Evolutionary conservation across 2,888 invertebrate genomes (phyloP).

Genomic region (Atethmia centrago): DNA sequence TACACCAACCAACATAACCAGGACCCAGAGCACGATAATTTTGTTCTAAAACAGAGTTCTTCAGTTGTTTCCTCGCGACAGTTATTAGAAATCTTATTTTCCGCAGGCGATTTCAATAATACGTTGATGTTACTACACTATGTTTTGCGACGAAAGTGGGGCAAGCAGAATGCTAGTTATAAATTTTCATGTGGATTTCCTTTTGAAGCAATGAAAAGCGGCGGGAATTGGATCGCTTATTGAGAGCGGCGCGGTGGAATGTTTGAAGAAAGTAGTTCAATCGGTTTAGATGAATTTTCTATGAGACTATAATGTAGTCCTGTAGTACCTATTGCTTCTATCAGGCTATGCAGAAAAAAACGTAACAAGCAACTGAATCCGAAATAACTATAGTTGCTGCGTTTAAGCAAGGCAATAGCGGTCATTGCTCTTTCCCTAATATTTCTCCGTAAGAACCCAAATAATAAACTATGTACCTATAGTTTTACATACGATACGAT

Average conservation of each 20-base stretch:
- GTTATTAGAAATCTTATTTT: slow-evolving; percentile 72
- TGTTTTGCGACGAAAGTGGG: slow-evolving; percentile 68
- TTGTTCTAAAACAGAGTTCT: slow-evolving; percentile 19
- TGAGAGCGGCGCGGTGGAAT: slow-evolving; percentile 33
- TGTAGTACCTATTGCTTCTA: too few relatives aligned
- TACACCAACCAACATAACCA: slow-evolving; percentile 25
- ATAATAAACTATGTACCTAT: too few relatives aligned
- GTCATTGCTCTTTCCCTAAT: too few relatives aligned
- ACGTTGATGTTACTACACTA: slow-evolving; percentile 54
- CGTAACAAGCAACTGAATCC: neutral
- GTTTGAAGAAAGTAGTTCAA: slow-evolving; percentile 21
- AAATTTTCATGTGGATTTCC: slow-evolving; percentile 62
- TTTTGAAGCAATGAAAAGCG: slow-evolving; percentile 15
- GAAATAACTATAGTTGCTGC: too few relatives aligned
- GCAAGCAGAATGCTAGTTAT: slow-evolving; percentile 37
- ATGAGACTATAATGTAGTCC: neutral
- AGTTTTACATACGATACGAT: too few relatives aligned
- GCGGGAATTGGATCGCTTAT: slow-evolving; percentile 17
- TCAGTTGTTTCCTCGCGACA: slow-evolving; percentile 41
- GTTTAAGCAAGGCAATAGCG: too few relatives aligned
- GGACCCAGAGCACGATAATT: slow-evolving; percentile 36
- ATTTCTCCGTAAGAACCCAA: too few relatives aligned
- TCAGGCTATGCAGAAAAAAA: too few relatives aligned
- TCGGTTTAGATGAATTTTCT: neutral
- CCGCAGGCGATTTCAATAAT: slow-evolving; percentile 74